phyloP scores from a whole-genome alignment of 2,888 invertebrate genomes.

The Onchidella celtica region DNA sequence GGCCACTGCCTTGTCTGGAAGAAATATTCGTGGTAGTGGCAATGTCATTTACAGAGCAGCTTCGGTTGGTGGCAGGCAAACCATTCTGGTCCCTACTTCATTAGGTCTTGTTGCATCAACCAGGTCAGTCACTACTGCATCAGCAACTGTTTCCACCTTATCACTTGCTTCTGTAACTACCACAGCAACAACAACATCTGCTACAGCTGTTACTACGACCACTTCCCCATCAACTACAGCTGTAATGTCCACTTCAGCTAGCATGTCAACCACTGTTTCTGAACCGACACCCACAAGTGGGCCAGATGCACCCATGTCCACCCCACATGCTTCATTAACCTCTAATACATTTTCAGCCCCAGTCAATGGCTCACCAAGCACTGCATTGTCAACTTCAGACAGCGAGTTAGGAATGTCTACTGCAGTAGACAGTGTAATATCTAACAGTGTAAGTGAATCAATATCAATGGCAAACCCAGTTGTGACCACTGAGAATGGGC shows the following conservation, averaged over 20 bases:
- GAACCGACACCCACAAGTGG: neutral
- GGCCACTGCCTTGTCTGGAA: slow-evolving; percentile 12
- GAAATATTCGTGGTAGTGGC: neutral
- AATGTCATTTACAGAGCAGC: slow-evolving; percentile 43
- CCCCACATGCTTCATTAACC: no score
- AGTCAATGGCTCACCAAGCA: no score
- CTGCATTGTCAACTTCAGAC: no score
- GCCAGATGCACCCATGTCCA: neutral
- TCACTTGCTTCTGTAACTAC: neutral
- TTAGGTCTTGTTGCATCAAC: neutral
- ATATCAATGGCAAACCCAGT: no score
- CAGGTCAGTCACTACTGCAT: neutral
- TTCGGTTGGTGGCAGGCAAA: slow-evolving; percentile 31
- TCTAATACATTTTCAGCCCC: no score
- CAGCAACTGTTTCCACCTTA: neutral
- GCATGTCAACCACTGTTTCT: neutral
- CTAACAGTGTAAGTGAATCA: no score
- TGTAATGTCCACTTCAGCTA: neutral
- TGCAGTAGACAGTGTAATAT: no score
- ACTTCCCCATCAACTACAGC: neutral
- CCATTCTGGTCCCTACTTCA: slow-evolving; percentile 28
- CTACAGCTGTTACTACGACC: neutral
- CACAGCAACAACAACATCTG: neutral
- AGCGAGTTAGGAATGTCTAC: no score
- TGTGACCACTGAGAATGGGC: no score